phyloP scores from a whole-genome alignment of 2,797 vertebrate genomes.

The Cygnus olor region DNA sequence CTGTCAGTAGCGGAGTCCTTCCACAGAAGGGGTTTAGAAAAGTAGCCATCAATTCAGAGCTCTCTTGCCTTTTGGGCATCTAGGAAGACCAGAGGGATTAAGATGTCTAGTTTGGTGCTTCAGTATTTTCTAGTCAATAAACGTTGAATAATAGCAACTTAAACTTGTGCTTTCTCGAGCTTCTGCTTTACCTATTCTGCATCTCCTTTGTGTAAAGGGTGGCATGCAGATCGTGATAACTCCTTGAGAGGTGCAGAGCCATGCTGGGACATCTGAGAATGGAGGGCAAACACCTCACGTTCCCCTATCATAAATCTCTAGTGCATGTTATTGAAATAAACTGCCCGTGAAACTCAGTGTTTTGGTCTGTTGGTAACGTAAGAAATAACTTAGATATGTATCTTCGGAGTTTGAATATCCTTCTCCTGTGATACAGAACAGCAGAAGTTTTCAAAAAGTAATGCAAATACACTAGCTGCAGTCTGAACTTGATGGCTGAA shows the following conservation, averaged over 20 bases:
- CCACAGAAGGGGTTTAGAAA: background rate
- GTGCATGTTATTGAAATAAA: background rate
- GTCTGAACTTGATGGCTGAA: background rate
- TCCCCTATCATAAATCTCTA: background rate
- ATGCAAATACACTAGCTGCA: background rate
- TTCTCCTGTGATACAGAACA: background rate
- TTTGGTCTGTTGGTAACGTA: background rate
- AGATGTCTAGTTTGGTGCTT: background rate
- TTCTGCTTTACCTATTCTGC: background rate
- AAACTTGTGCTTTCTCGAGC: background rate
- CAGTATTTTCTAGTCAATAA: background rate
- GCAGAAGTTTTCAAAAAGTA: background rate
- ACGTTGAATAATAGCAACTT: background rate
- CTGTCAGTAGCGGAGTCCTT: background rate
- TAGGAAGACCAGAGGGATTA: background rate
- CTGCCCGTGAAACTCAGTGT: background rate
- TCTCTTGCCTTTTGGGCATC: background rate
- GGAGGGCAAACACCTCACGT: background rate
- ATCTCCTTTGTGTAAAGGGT: background rate
- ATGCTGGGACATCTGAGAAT: background rate
- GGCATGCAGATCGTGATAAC: background rate
- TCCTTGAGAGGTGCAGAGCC: background rate
- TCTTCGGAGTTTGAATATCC: background rate
- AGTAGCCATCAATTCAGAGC: background rate
- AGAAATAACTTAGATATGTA: background rate